These are phyloP conservation scores for Neomonachus schauinslandi DNA, from an alignment of 2,113 vertebrate species.

Conservation along the genomic window DNA sequence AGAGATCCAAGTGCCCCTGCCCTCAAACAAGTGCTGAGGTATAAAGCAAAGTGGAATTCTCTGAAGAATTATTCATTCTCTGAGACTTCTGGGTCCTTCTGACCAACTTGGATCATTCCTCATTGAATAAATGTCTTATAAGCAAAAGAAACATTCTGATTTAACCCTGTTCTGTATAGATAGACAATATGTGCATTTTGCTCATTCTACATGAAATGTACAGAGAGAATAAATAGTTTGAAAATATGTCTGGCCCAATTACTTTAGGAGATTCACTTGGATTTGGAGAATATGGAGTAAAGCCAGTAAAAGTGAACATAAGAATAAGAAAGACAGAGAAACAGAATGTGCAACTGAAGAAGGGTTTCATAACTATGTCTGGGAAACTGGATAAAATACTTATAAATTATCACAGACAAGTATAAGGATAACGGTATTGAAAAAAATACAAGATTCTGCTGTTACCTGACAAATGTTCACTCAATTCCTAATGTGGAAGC, in stretches of 20 bases:
- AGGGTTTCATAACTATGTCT: neutral
- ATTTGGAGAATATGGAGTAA: neutral
- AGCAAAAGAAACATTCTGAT: neutral
- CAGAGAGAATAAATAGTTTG: neutral
- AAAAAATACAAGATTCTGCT: conserved; percentile 1
- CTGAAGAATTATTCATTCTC: neutral
- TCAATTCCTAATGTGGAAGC: neutral
- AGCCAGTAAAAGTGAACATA: neutral
- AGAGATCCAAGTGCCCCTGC: neutral
- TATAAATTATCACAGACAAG: neutral
- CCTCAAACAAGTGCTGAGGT: fast-evolving
- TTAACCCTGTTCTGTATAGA: neutral
- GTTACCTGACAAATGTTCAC: neutral
- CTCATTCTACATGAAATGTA: neutral
- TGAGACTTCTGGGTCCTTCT: neutral
- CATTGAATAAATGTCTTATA: neutral
- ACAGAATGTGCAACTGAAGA: neutral
- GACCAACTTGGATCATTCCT: neutral
- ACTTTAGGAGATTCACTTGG: neutral
- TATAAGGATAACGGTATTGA: neutral
- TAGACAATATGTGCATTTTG: neutral
- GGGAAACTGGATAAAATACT: neutral
- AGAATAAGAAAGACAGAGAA: neutral
- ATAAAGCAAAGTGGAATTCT: neutral
- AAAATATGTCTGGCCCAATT: neutral